Evolutionary conservation across 2,113 vertebrate genomes (phyloP), one percentile per base, ranked within the genome.

Genomic region (Rhabdornis inornatus): DNA sequence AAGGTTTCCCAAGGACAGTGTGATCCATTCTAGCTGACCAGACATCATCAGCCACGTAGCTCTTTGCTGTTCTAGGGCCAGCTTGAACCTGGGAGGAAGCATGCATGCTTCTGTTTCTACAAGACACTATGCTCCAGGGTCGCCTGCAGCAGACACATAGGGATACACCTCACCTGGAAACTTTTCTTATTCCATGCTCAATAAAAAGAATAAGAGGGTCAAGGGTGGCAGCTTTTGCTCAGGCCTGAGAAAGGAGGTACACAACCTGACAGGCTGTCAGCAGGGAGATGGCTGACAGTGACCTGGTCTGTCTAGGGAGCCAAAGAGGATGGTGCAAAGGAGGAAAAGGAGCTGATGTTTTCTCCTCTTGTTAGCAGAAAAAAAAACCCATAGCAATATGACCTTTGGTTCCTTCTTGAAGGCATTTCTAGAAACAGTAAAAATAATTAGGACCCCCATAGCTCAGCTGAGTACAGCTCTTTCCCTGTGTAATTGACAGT

Each of bases 21-120:
- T 35, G n/a, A 69, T 35, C 49, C 17, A 5, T 35, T 56, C 33
- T 33, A 30, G 35, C 21, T 76, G 27, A 56, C 10, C 21, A 76
- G n/a, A 47, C 3, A 28, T 30, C 5, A 47, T 24, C 0, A 1
- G 15, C 52, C 18, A 22, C 0, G 1, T 16, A 65, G 13, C 0
- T 0, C 4, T 68, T 35, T 35, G n/a, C 27, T 18, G 19, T 39
- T 69, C 27, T 33, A 27, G 22, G 37, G 21, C 21, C 15, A 31
- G 9, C 3, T 40, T 15, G 45, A 42, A 52, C 9, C 22, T 37
- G 14, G 5, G 42, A 61, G 6, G 24, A 53, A 31, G 5, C 1
- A 1, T n/a, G 8, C 13, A 20, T n/a, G 9, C 8, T 33, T 22
- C 5, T 70, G 6, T 69, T 92, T 35, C 60, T 53, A 25, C 7